A percentile compares a stretch with the other conserved stretches of the same genome.
These are phyloP conservation scores for Heliconius charithonia DNA, from an alignment of 2,888 invertebrate species.

Conservation along the genomic window DNA sequence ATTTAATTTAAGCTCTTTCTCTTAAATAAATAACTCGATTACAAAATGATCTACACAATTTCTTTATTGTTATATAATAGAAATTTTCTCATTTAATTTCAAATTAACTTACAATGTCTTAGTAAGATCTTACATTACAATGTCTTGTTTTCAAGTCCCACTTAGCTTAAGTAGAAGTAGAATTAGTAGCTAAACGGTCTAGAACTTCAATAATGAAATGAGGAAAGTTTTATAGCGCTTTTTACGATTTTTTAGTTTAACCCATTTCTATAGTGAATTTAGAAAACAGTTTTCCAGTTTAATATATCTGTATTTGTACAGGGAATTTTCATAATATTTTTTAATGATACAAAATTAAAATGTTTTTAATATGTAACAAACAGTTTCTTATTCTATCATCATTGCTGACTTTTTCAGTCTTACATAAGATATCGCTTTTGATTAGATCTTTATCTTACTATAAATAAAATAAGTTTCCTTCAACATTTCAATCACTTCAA, in stretches of 20 bases:
- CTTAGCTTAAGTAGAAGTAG: neutral
- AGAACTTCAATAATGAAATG: conserved; percentile 16
- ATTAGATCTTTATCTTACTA: neutral
- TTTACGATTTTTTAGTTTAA: conserved; percentile 10
- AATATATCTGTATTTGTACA: neutral
- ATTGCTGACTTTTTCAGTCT: neutral
- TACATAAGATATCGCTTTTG: too few species aligned
- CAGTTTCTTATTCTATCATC: too few species aligned
- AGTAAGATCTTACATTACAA: too few species aligned
- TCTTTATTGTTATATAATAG: neutral
- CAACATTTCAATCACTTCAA: neutral
- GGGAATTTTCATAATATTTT: neutral
- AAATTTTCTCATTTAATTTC: neutral
- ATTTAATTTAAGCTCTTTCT: neutral
- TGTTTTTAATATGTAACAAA: neutral
- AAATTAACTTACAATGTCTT: neutral
- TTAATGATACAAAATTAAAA: neutral
- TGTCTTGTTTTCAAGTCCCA: conserved; percentile 6
- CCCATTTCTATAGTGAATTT: neutral
- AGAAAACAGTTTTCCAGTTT: neutral
- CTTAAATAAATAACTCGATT: neutral
- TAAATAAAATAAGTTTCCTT: neutral
- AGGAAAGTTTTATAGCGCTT: neutral
- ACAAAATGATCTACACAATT: neutral
- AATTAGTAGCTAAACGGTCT: conserved; percentile 5